Conservation (phyloP, 2,888 invertebrate genomes). For the Diabrotica balteata region DNA sequence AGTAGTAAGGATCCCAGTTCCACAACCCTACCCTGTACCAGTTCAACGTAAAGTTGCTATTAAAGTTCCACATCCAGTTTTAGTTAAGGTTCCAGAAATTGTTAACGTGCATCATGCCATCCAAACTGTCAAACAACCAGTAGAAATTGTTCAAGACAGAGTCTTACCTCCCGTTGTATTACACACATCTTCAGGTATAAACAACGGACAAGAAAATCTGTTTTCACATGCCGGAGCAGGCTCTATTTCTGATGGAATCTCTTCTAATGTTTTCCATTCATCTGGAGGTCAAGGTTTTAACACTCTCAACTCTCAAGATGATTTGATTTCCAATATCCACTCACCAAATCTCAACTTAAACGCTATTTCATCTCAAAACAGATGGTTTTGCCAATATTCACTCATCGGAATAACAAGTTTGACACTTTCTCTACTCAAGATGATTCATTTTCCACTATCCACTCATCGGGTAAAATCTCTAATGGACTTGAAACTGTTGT, state of each 20-base stretch:
- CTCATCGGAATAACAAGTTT: too few species aligned
- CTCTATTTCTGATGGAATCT: background rate
- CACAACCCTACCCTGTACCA: slow-evolving; percentile 44
- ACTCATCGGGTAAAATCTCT: too few species aligned
- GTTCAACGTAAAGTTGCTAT: slow-evolving; percentile 42
- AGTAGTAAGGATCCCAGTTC: slow-evolving; percentile 44
- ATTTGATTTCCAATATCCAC: too few species aligned
- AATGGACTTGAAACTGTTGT: too few species aligned
- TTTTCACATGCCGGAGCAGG: background rate
- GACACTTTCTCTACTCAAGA: too few species aligned
- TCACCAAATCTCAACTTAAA: too few species aligned
- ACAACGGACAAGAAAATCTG: background rate
- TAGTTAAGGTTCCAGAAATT: slow-evolving; percentile 45
- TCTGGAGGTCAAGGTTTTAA: background rate
- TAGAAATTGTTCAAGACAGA: slow-evolving; percentile 9
- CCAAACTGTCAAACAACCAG: slow-evolving; percentile 12
- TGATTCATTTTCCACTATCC: too few species aligned
- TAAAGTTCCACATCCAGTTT: slow-evolving; percentile 44
- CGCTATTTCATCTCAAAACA: too few species aligned
- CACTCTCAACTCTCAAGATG: too few species aligned
- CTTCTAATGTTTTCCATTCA: too few species aligned
- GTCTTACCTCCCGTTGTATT: slow-evolving; percentile 4
- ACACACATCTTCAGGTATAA: background rate
- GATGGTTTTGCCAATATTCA: too few species aligned
- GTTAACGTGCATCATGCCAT: slow-evolving; percentile 34